Percentiles rank a stretch among this genome's conserved stretches.
Evolutionary conservation across 2,888 invertebrate genomes (phyloP).

Genomic region (Cheiracanthium punctorium): DNA sequence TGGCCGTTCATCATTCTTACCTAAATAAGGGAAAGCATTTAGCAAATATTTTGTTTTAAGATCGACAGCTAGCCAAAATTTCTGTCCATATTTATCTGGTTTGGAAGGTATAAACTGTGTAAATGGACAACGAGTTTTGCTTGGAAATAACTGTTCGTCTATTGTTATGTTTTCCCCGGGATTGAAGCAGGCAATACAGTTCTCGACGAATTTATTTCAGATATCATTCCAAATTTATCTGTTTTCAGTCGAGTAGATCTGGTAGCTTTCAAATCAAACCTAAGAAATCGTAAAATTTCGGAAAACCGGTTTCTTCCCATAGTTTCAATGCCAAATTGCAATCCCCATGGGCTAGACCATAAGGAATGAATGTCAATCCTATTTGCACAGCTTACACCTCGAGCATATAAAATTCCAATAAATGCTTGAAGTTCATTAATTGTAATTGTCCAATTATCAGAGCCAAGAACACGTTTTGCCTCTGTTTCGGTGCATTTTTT

Average conservation of each 20-base stretch:
- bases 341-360: background rate
- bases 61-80: no score
- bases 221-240: background rate
- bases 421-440: background rate
- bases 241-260: background rate
- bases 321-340: background rate
- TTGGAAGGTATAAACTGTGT: no score
- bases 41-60: no score
- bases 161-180: no score
- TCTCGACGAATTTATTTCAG: no score
- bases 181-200: no score
- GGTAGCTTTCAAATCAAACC: background rate
- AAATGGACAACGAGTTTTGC: no score
- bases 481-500: slow-evolving; percentile 8
- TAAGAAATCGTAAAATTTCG: background rate
- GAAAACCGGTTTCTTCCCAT: background rate
- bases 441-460: background rate
- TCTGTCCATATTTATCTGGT: no score
- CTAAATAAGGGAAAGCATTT: no score
- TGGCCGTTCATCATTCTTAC: no score
- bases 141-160: no score
- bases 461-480: background rate
- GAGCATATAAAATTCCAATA: background rate
- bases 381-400: background rate
- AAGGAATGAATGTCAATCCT: background rate